Base-by-base conservation (phyloP, 2,797 vertebrate genomes). In the Chloroceryle inda region DNA sequence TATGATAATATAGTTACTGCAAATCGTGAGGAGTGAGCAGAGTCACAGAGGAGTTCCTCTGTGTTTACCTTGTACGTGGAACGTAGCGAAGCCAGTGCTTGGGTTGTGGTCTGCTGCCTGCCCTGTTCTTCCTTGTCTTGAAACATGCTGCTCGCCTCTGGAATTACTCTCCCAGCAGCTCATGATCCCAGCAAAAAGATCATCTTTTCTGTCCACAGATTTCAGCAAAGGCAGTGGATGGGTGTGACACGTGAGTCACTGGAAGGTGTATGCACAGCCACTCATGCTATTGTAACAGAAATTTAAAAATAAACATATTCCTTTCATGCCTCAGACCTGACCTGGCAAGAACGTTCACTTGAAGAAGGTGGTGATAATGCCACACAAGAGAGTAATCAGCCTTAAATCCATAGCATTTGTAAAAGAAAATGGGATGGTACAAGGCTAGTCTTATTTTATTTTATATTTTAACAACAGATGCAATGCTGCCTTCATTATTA, bases 401-500 rank as follows among this genome's bases (percentile, higher is more conserved):
- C 67, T 94, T 91, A 87, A 81, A 92, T 85, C 90, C 37, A 23
- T 75, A 76, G 24, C 33, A 59, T 89, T 96, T 95, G 63, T 92
- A 79, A 85, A 89, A 87, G 64, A 89, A 97, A 92, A 93, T 66
- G 73, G 92, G 67, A 93, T 92, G 71, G 84, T 81, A 82, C 67
- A 50, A 92, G 92, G 86, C 91, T 93, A 92, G 69, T 64, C 92
- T 92, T 92, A 95, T 85, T 96, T 96, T 81, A 93, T 95, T 90
- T 74, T 88, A 78, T 96, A 94, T 94, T 96, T 95, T 95, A 95
- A 95, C 90, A 97, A 96, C 94, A 96, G 77, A 94, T 90, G 93
- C 92, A 95, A 92, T 92, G 31, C 80, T 85, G 67, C 58, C 86
- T 96, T 97, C 95, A 88, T 94, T 95, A 87, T 96, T 93, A 94